Base-by-base conservation (phyloP, 2,888 invertebrate species). In the Volucella zonaria region DNA sequence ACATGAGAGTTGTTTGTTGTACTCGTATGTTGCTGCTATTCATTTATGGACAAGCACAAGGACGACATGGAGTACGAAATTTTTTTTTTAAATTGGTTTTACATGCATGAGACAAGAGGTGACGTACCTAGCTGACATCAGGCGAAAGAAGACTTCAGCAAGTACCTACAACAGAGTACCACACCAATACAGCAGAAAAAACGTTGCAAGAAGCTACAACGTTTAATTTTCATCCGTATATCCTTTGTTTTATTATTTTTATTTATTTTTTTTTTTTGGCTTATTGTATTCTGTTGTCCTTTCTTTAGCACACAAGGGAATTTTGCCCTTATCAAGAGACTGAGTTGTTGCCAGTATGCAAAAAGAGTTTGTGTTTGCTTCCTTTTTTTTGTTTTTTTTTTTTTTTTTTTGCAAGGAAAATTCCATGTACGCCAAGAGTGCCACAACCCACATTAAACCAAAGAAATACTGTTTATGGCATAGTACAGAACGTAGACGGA, bases 221-320 rank as follows among this genome's bases (percentile, higher is more conserved):
- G 62, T 85, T 76, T 71, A 85, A 85, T 85, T 80, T 85, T 62
- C 80, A 76, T 85, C 67, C 71, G 49, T 23, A 71, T 49, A 76
- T 76, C 80, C 76, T 80, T 80, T 83, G 68, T 70, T 83, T 61
- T 56, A 31, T 52, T 23, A n/a, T 31, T 58, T 52, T 68, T 59
- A 9, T 52, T 15, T 18, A 18, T 52, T 43, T 64, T 64, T 31
- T 51, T 14, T 47, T 45, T 1, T 45, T 64, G 6, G 45, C 8
- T 4, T 43, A 14, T 11, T 54, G 49, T 15, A 52, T 38, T 54
- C 43, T 52, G 58, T 42, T 67, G 61, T 76, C 47, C 73, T 82
- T 81, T 47, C 76, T 42, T 71, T 66, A 47, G 49, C 47, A 59
- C 47, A 64, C 14, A 52, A 47, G 40, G 70, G 31, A 15, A 43